Conservation (phyloP, 1,140 invertebrate genomes). For the Saxidomus purpurata region DNA sequence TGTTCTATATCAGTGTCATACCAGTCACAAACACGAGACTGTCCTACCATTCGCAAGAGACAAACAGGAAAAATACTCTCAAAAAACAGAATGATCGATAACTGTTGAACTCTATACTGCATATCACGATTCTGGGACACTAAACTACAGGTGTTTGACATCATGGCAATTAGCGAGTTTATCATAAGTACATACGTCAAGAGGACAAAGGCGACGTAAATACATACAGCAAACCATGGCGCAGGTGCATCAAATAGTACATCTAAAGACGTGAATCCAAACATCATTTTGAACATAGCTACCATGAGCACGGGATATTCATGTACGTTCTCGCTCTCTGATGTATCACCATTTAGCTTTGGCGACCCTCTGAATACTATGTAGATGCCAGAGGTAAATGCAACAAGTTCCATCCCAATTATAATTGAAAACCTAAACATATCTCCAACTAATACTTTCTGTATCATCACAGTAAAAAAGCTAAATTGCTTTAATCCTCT, state of each 20-base stretch:
- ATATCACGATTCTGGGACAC: slow-evolving; percentile 52
- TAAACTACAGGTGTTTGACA: slow-evolving; percentile 58
- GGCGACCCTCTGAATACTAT: slow-evolving; percentile 56
- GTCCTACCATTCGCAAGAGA: slow-evolving; percentile 8
- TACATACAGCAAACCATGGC: slow-evolving; percentile 29
- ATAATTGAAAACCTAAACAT: slow-evolving; percentile 72
- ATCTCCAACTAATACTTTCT: slow-evolving; percentile 72
- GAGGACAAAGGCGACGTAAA: slow-evolving; percentile 51
- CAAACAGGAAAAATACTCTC: slow-evolving; percentile 52
- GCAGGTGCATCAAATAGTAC: slow-evolving; percentile 46
- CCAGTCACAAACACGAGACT: slow-evolving; percentile 42
- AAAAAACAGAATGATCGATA: slow-evolving; percentile 58
- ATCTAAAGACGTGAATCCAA: slow-evolving; percentile 42
- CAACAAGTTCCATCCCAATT: slow-evolving; percentile 68
- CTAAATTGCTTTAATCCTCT: slow-evolving; percentile 70
- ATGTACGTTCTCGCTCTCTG: slow-evolving; percentile 28
- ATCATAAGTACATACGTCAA: slow-evolving; percentile 55
- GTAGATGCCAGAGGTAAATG: slow-evolving; percentile 69
- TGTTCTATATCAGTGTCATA: slow-evolving; percentile 5
- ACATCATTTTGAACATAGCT: slow-evolving; percentile 58
- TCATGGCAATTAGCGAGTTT: slow-evolving; percentile 60
- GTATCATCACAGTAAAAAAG: slow-evolving; percentile 75
- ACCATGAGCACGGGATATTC: slow-evolving; percentile 28
- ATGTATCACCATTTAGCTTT: background rate
- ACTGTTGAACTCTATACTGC: slow-evolving; percentile 53